Evolutionary conservation across 2,797 vertebrate genomes (phyloP).

Genomic region (Poecile montanus): DNA sequence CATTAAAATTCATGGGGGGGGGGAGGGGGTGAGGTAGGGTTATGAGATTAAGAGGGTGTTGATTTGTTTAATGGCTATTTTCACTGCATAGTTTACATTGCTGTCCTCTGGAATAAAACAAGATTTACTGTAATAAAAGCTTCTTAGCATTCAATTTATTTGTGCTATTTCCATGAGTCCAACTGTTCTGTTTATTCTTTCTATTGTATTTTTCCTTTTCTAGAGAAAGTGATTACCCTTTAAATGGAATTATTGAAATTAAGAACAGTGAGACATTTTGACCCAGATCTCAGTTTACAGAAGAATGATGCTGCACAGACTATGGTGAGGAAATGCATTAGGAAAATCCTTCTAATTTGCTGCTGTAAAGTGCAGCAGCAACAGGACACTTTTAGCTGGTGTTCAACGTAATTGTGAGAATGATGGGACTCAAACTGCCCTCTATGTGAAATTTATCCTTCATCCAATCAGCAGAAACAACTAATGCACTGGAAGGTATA

Average conservation of each 20-base stretch:
- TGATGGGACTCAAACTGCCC: constrained; percentile 72
- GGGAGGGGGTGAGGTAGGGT: not conserved
- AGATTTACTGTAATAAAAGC: constrained; percentile 25
- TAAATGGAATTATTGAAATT: constrained; percentile 55
- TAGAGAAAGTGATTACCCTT: not conserved
- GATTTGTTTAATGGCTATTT: constrained; percentile 30
- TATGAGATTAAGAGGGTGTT: constrained; percentile 5
- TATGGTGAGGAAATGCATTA: constrained; percentile 35
- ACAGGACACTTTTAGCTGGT: constrained; percentile 63
- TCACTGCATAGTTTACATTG: constrained; percentile 16
- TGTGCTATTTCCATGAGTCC: not conserved
- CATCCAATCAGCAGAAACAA: constrained; percentile 79
- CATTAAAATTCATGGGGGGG: not conserved
- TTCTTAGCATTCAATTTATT: not conserved
- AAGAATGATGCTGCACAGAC: constrained; percentile 14
- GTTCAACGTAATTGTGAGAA: constrained; percentile 68
- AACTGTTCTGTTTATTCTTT: constrained; percentile 34
- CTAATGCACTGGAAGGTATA: constrained; percentile 73
- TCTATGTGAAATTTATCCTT: constrained; percentile 74
- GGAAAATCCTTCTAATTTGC: constrained; percentile 61
- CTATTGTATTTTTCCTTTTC: constrained; percentile 16
- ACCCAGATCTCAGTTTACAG: constrained; percentile 34
- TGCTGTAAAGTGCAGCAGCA: constrained; percentile 53
- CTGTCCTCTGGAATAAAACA: not conserved
- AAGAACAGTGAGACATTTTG: constrained; percentile 10